Base-by-base conservation (phyloP, 2,113 vertebrate genomes). In the Trematocara stigmaticum region DNA sequence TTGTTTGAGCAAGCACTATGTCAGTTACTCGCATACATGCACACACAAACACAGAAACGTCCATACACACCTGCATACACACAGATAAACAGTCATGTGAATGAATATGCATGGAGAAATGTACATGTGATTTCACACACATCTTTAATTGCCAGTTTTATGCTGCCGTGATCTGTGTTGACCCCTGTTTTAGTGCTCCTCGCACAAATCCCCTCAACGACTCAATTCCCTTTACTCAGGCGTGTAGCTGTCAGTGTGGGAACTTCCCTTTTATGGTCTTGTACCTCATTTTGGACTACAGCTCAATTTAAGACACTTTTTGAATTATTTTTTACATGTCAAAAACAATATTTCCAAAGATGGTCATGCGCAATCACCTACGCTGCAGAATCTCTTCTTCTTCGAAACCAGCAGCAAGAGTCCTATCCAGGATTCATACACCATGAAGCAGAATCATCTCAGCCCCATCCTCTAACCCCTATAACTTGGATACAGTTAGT, bases 81-180 rank as follows among this genome's bases (percentile, higher is more conserved):
- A 90, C 55, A 78, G 78, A 88, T 69, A 86, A 82, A 92, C 51
- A 85, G 74, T 91, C 89, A 92, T 91, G 90, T 90, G 29, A 89
- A 93, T 90, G 84, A 83, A 91, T 86, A 84, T 84, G 88, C 89
- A 84, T 71, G 87, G 86, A 88, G 55, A 86, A 79, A 87, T 66
- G 61, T 26, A 79, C 89, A 93, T 90, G 85, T 93, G 91, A 38
- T 56, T 59, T 92, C 85, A 93, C 89, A 90, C 87, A 85, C 90
- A 83, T 83, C 69, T 88, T 45, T 93, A 87, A 87, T 89, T 91
- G 86, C 82, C 61, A 87, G 80, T 89, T 87, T 84, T 66, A 90
- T 82, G 89, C 80, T 87, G 87, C 89, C 38, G 47, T 92, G 89
- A 86, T 79, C 64, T 79, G 78, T 78, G 53, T 49, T 78, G 76